Conservation (phyloP, 2,113 vertebrate genomes). For the Naja naja region DNA sequence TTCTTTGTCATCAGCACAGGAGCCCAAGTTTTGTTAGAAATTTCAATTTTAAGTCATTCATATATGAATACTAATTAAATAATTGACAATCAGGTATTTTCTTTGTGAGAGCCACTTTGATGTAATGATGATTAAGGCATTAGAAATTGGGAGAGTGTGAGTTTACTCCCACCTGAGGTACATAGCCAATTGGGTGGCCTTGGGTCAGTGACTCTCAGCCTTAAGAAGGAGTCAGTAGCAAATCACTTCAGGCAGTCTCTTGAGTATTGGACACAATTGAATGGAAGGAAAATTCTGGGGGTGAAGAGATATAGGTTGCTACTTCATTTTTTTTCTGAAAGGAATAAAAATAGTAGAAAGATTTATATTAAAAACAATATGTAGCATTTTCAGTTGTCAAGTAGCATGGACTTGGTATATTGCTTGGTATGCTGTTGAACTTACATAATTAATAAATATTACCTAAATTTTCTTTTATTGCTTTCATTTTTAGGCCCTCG, state of each 20-base stretch:
- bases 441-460: background rate
- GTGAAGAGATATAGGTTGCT: background rate
- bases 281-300: background rate
- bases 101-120: background rate
- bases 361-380: background rate
- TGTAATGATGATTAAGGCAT: background rate
- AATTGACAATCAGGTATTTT: background rate
- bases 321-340: background rate
- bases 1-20: slow-evolving; percentile 9
- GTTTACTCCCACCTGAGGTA: background rate
- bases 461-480: background rate
- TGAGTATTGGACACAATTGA: background rate
- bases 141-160: background rate
- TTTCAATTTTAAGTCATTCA: slow-evolving; percentile 36
- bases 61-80: background rate
- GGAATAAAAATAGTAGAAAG: background rate
- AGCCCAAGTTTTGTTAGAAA: slow-evolving; percentile 1
- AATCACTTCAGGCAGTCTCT: background rate
- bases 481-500: slow-evolving; percentile 82
- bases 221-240: background rate
- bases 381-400: background rate
- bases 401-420: background rate
- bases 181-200: background rate
- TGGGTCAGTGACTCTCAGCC: background rate
- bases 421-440: background rate